Conservation (phyloP, 2,888 invertebrate species). For the Cremastinae sp. region DNA sequence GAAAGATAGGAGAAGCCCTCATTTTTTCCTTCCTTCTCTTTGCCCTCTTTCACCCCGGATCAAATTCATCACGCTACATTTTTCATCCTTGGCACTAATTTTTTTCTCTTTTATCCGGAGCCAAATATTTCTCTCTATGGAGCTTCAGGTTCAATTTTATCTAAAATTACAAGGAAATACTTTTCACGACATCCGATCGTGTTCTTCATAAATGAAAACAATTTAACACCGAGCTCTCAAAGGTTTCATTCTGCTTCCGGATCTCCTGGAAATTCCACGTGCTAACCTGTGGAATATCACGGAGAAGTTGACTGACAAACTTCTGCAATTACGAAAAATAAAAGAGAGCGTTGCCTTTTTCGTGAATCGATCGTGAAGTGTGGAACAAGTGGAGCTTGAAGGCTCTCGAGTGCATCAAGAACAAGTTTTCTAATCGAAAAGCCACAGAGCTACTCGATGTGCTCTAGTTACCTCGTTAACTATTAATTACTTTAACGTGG, state of each 20-base stretch:
- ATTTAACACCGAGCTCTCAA: too few relatives aligned
- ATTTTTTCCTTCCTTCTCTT: slow-evolving; percentile 32
- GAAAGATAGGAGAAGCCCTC: slow-evolving; percentile 58
- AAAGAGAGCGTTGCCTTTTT: too few relatives aligned
- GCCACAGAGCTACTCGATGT: slow-evolving; percentile 32
- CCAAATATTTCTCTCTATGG: slow-evolving; percentile 8
- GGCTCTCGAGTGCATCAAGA: background rate
- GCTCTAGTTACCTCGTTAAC: slow-evolving; percentile 44
- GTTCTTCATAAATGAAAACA: too few relatives aligned
- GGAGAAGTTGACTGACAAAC: too few relatives aligned
- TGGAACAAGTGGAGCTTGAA: background rate
- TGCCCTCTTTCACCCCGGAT: slow-evolving; percentile 49
- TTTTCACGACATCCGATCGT: too few relatives aligned
- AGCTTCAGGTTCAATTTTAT: background rate
- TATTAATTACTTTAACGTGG: slow-evolving; percentile 51
- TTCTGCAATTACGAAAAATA: background rate
- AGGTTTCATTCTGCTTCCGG: too few relatives aligned
- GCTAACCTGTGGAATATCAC: too few relatives aligned
- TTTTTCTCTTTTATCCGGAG: slow-evolving; percentile 21
- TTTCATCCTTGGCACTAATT: slow-evolving; percentile 14
- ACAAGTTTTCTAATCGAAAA: slow-evolving; percentile 50
- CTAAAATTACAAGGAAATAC: too few relatives aligned
- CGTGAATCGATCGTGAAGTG: too few relatives aligned
- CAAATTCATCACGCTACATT: slow-evolving; percentile 27
- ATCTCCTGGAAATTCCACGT: too few relatives aligned